Conservation (phyloP, 2,113 vertebrate genomes). For the Gymnobelideus leadbeateri region DNA sequence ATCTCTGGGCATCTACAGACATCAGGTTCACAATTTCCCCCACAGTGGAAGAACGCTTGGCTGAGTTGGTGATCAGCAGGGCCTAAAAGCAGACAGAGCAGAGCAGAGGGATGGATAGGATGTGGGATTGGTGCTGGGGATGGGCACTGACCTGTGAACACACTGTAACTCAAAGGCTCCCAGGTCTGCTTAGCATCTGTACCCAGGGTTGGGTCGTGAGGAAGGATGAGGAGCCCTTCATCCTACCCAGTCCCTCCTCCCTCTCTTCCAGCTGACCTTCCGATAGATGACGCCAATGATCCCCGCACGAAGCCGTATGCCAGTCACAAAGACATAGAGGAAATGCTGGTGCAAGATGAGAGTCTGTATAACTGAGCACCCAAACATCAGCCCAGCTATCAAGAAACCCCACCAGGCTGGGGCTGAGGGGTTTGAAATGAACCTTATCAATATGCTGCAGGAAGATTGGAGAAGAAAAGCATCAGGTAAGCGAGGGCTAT, state of each 20-base stretch:
- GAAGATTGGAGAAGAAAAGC: neutral
- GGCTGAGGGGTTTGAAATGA: slow-evolving; percentile 86
- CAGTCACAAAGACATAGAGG: slow-evolving; percentile 92
- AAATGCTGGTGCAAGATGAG: slow-evolving; percentile 93
- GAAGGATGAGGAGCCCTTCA: neutral
- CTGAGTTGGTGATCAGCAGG: slow-evolving; percentile 93
- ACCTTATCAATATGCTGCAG: slow-evolving; percentile 90
- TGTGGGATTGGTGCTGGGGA: rapidly evolving
- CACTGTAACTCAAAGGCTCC: neutral
- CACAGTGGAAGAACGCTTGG: slow-evolving; percentile 92
- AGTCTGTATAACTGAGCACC: slow-evolving; percentile 90
- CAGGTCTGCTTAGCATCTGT: neutral
- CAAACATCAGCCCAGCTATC: slow-evolving; percentile 94
- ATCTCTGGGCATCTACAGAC: slow-evolving; percentile 96
- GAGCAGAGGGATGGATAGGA: neutral
- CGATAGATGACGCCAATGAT: slow-evolving; percentile 94
- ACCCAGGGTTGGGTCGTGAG: neutral
- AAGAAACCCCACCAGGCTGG: slow-evolving; percentile 95
- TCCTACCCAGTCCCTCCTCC: neutral
- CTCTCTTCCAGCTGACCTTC: slow-evolving; percentile 87
- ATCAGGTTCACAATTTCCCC: slow-evolving; percentile 98
- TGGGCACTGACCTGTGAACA: too few species aligned
- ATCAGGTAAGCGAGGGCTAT: slow-evolving; percentile 24
- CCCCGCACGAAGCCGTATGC: slow-evolving; percentile 91
- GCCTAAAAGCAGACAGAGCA: slow-evolving; percentile 84